Evolutionary conservation across 2,797 vertebrate genomes (phyloP).

Genomic region (Peromyscus eremicus): DNA sequence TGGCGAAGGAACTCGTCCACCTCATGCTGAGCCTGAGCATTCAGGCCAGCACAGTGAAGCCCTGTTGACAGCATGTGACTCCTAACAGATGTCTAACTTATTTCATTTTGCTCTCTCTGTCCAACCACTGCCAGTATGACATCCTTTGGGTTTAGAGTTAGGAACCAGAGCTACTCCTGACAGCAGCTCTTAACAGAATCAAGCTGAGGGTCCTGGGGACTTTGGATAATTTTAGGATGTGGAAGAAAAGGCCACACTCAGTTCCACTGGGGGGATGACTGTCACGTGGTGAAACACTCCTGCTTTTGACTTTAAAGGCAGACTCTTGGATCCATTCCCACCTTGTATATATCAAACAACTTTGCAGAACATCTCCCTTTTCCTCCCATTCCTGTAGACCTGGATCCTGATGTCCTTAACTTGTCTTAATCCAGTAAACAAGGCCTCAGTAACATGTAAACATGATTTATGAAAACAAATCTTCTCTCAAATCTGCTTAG

Average conservation of each 20-base stretch:
- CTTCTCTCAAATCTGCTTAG: constrained; percentile 61
- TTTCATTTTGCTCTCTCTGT: not conserved
- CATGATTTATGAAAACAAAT: constrained; percentile 76
- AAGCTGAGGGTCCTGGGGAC: constrained; percentile 65
- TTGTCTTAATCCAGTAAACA: constrained; percentile 72
- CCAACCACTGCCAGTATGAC: constrained; percentile 69
- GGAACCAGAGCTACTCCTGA: constrained; percentile 56
- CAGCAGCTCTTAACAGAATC: constrained; percentile 69
- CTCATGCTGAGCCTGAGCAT: constrained; percentile 31
- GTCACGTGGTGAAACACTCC: not conserved
- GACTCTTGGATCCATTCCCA: constrained; percentile 21
- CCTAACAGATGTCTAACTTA: constrained; percentile 77
- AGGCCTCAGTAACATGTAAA: constrained; percentile 67
- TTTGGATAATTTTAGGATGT: constrained; percentile 53
- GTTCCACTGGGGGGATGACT: constrained; percentile 25
- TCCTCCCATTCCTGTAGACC: not conserved
- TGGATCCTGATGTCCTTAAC: constrained; percentile 64
- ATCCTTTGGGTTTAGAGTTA: constrained; percentile 64
- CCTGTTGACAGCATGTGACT: constrained; percentile 61
- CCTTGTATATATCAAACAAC: constrained; percentile 13
- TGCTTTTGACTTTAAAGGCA: constrained; percentile 47
- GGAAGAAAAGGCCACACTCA: not conserved
- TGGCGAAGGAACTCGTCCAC: not conserved
- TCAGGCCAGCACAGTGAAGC: constrained; percentile 75
- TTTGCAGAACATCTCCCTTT: not conserved